Evolutionary conservation across 2,888 invertebrate genomes (phyloP).

Genomic region (Chloroclysta siterata): DNA sequence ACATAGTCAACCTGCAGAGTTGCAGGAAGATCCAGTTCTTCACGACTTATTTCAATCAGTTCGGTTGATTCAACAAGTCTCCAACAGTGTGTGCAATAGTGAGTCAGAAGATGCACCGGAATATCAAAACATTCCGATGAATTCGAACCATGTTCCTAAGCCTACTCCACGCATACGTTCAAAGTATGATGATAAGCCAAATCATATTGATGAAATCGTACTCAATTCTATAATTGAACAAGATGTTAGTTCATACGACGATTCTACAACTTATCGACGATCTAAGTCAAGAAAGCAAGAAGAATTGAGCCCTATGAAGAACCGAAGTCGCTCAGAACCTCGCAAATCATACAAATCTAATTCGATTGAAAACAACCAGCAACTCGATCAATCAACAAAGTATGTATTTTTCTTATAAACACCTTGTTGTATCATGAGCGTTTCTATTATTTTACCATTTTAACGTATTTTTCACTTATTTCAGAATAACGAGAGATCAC

Average conservation of each 20-base stretch:
- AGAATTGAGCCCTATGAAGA: slow-evolving; percentile 44
- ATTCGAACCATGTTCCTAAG: slow-evolving; percentile 60
- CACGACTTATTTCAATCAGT: slow-evolving; percentile 74
- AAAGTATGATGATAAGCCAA: slow-evolving; percentile 58
- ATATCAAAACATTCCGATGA: slow-evolving; percentile 71
- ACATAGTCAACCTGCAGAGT: slow-evolving; percentile 37
- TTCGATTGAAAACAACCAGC: slow-evolving; percentile 44
- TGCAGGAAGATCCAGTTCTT: slow-evolving; percentile 48
- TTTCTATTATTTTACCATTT: neutral
- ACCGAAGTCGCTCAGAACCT: slow-evolving; percentile 71
- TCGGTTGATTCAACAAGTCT: slow-evolving; percentile 70
- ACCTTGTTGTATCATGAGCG: neutral
- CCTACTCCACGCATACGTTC: slow-evolving; percentile 69
- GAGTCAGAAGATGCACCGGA: slow-evolving; percentile 74
- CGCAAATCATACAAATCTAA: slow-evolving; percentile 56
- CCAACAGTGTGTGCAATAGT: slow-evolving; percentile 74
- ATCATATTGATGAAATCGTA: slow-evolving; percentile 52
- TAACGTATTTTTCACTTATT: slow-evolving; percentile 21
- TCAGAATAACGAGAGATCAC: slow-evolving; percentile 40
- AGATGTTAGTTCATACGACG: slow-evolving; percentile 43
- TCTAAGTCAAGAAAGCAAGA: slow-evolving; percentile 59
- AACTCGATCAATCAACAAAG: slow-evolving; percentile 45
- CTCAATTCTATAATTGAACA: slow-evolving; percentile 69
- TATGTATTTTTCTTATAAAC: slow-evolving; percentile 31
- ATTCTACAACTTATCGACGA: slow-evolving; percentile 50